A percentile compares a stretch with the other conserved stretches of the same genome.
Conservation (phyloP, 2,888 invertebrate genomes). For the Lasius platythorax region DNA sequence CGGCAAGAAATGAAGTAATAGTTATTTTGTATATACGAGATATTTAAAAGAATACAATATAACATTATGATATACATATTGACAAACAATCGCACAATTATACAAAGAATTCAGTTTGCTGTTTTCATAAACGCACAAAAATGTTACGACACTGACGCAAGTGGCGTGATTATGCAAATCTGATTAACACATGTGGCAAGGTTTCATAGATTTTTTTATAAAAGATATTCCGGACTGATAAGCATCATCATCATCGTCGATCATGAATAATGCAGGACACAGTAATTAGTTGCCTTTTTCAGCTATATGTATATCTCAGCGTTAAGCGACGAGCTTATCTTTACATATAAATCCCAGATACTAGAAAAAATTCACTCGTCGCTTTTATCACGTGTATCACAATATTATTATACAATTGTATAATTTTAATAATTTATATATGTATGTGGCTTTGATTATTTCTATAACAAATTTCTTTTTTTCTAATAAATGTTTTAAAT, state of each 20-base stretch:
- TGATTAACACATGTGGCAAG: constrained; percentile 33
- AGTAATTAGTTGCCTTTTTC: not conserved
- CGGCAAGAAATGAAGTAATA: not conserved
- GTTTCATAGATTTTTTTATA: not conserved
- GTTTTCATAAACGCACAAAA: not conserved
- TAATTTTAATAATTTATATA: not conserved
- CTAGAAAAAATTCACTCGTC: not conserved
- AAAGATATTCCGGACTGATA: not conserved
- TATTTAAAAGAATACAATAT: not conserved
- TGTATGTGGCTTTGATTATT: not conserved
- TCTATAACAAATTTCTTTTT: not conserved
- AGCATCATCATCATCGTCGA: not conserved
- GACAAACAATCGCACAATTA: not conserved
- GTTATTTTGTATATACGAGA: not conserved
- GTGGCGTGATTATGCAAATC: constrained; percentile 21
- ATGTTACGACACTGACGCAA: constrained; percentile 5
- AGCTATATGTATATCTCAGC: not conserved
- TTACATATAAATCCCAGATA: not conserved
- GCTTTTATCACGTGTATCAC: not conserved
- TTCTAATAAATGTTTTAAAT: not conserved
- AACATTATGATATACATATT: not conserved
- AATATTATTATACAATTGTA: not conserved
- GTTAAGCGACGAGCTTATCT: not conserved
- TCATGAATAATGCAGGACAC: not conserved
- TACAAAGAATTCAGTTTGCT: constrained; percentile 12